Evolutionary conservation across 2,113 vertebrate species (phyloP).

Genomic region (Semicossyphus pulcher): DNA sequence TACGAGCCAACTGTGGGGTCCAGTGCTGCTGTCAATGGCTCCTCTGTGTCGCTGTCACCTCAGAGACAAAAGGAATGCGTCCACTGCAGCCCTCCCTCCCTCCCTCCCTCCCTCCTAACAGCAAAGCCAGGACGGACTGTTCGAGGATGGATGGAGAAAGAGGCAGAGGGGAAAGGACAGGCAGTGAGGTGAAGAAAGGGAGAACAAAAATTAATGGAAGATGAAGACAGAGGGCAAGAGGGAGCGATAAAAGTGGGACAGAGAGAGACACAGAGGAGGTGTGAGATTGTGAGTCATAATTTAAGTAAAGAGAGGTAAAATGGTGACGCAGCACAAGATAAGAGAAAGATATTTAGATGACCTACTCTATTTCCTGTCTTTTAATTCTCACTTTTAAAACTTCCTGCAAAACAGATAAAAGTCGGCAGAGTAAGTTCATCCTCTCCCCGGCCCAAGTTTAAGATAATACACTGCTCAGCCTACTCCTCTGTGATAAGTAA

Average conservation of each 20-base stretch:
- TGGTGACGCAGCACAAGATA: too few relatives aligned
- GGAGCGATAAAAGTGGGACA: background rate
- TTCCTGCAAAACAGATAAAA: too few relatives aligned
- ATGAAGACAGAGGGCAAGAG: background rate
- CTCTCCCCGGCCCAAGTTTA: too few relatives aligned
- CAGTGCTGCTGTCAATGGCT: conserved; percentile 62
- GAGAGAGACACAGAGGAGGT: background rate
- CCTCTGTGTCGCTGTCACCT: conserved; percentile 78
- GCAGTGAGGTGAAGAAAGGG: background rate
- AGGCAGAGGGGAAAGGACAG: conserved; percentile 10
- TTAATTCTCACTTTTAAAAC: too few relatives aligned
- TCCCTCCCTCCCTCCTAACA: conserved; percentile 1
- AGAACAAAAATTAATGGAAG: background rate
- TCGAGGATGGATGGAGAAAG: conserved; percentile 29
- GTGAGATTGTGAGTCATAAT: conserved; percentile 18
- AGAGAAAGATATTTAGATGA: too few relatives aligned
- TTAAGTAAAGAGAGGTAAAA: too few relatives aligned
- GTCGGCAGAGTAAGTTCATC: too few relatives aligned
- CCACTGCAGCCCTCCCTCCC: conserved; percentile 20
- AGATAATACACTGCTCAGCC: too few relatives aligned
- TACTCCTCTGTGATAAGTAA: too few relatives aligned
- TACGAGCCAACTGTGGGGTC: conserved; percentile 60
- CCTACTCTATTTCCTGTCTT: too few relatives aligned
- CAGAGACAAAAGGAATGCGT: conserved; percentile 78
- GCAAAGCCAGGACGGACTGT: background rate